Base-by-base conservation (phyloP, 2,797 vertebrate genomes). In the Pangasius djambal region DNA sequence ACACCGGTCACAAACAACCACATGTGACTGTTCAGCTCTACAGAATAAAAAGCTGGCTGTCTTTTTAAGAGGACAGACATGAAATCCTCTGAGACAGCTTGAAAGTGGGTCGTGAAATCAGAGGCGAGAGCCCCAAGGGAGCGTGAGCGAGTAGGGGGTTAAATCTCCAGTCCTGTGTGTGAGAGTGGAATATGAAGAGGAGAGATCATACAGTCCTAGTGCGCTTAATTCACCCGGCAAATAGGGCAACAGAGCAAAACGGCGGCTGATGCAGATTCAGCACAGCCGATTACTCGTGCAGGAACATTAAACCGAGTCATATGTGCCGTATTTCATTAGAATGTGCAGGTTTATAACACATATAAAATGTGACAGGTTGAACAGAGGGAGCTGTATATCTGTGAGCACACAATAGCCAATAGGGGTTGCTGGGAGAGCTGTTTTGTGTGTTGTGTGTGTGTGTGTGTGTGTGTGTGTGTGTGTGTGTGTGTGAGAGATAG, bases 81-180 rank as follows among this genome's bases (percentile, higher is more conserved):
- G 52, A 79, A 90, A 81, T 89, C 90, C 91, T 3, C 22, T 18
- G 87, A 82, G 88, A 85, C 37, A 22, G 79, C 86, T 81, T 87
- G 70, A 90, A 92, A 92, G 83, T 92, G 87, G 91, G 90, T 89
- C 90, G 88, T 92, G 87, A 88, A 91, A 91, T 84, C 75, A 84
- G 88, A 92, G 48, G 31, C 63, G 48, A 79, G 77, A 55, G 72
- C 86, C 91, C 70, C 20, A 50, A 72, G 84, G 90, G 88, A 89
- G 74, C 37, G 81, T 69, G 89, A 59, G 50, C 40, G 61, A 78
- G 85, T 34, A 34, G 34, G 89, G 89, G 75, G 83, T 89, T 91
- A 91, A 91, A 90, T 88, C 86, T 84, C 85, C 44, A 83, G 70
- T 37, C 83, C 83, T 52, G 48, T 50, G 55, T 65, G 31, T 31